Conservation (phyloP, 2,888 invertebrate genomes). For the Cheilosia impressa region DNA sequence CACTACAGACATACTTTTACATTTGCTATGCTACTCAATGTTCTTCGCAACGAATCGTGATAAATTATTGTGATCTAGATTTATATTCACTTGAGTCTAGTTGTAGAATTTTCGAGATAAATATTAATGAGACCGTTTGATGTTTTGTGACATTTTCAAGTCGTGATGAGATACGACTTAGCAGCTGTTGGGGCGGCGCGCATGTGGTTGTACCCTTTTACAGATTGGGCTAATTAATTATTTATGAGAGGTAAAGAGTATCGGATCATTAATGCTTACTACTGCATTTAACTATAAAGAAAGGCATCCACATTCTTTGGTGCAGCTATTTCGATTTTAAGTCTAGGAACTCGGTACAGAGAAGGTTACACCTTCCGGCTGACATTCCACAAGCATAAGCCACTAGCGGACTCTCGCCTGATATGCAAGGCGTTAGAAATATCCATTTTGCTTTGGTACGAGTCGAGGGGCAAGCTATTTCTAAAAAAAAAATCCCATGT, state of each 20-base stretch:
- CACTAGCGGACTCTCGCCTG: no score
- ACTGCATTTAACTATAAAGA: neutral
- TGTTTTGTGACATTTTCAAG: slow-evolving; percentile 8
- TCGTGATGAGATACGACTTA: slow-evolving; percentile 25
- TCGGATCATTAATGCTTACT: neutral
- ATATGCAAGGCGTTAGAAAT: no score
- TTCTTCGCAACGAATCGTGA: slow-evolving; percentile 30
- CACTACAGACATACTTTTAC: neutral
- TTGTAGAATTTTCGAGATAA: slow-evolving; percentile 9
- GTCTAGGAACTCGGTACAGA: no score
- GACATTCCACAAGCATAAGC: no score
- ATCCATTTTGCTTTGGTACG: no score
- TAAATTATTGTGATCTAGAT: slow-evolving; percentile 26
- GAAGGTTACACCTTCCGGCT: no score
- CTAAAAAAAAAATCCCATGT: no score
- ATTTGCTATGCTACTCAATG: slow-evolving; percentile 3
- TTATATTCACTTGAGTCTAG: neutral
- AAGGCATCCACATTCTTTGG: neutral
- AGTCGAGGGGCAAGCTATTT: no score
- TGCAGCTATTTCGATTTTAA: no score
- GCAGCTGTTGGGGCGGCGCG: neutral
- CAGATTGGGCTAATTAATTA: slow-evolving; percentile 4
- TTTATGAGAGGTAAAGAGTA: neutral
- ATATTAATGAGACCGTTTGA: slow-evolving; percentile 27
- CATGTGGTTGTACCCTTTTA: neutral